Percentiles rank a stretch among this genome's conserved stretches.
phyloP scores from a whole-genome alignment of 2,888 invertebrate species.

The Protophormia terraenovae region DNA sequence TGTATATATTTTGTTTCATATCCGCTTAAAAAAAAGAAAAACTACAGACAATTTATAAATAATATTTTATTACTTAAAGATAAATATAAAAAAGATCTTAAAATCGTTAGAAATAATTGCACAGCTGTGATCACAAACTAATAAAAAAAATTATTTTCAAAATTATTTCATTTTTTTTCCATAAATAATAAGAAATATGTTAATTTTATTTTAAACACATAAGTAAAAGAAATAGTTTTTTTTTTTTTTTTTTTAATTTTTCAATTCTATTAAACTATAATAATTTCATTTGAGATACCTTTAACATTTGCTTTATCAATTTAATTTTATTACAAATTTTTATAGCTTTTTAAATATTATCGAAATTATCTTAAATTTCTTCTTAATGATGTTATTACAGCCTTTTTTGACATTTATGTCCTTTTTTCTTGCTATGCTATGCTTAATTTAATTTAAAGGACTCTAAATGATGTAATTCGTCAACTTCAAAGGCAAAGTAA shows the following conservation, averaged over 20 bases:
- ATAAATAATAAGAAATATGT: too few species aligned
- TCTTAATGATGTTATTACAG: not conserved
- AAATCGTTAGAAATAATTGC: conserved; percentile 27
- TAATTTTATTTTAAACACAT: too few species aligned
- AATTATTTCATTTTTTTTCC: too few species aligned
- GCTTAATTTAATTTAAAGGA: conserved; percentile 41
- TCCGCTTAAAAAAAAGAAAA: too few species aligned
- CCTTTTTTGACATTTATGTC: not conserved
- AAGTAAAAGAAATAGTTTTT: not conserved
- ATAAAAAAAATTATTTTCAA: conserved; percentile 1
- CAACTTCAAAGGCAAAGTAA: not conserved
- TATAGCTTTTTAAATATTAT: not conserved
- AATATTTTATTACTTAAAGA: conserved; percentile 21
- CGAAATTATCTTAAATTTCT: not conserved
- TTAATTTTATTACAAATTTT: not conserved
- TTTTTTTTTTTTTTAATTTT: not conserved
- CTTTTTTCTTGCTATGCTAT: conserved; percentile 1
- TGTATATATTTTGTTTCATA: too few species aligned
- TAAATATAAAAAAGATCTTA: conserved; percentile 3
- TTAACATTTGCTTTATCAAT: not conserved
- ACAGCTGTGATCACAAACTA: conserved; percentile 40
- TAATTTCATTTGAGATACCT: not conserved
- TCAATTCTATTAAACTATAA: not conserved
- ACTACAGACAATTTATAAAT: not conserved
- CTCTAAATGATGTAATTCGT: not conserved